A percentile compares a stretch with the other conserved stretches of the same genome.
Conservation (phyloP, 2,113 vertebrate genomes). For the Brachionichthys hirsutus region DNA sequence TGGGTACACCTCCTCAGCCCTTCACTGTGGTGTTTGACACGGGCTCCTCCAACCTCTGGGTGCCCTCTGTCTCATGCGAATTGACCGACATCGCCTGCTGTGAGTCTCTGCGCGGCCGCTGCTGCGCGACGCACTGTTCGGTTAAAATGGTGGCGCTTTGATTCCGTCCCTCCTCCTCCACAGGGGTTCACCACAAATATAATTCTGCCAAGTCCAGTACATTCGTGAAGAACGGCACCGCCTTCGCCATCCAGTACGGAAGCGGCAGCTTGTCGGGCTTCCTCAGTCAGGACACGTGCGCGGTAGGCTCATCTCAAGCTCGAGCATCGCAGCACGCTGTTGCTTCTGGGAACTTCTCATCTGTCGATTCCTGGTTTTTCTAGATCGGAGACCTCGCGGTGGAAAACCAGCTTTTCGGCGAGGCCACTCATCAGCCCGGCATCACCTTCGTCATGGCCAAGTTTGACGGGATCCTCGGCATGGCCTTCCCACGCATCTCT, state of each 20-base stretch:
- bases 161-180: not conserved
- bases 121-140: too few species aligned
- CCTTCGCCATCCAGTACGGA: constrained; percentile 91
- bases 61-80: constrained; percentile 88
- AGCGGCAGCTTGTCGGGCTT: constrained; percentile 91
- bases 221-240: constrained; percentile 87
- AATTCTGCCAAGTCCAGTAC: constrained; percentile 86
- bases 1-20: constrained; percentile 86
- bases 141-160: not conserved
- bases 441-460: constrained; percentile 89
- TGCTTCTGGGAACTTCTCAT: not conserved
- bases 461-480: constrained; percentile 94
- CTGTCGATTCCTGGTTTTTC: not conserved
- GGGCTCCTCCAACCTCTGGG: constrained; percentile 97
- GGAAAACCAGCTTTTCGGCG: constrained; percentile 84
- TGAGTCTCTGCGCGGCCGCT: constrained; percentile 40
- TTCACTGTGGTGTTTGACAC: constrained; percentile 97
- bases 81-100: constrained; percentile 87
- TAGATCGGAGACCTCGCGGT: constrained; percentile 77
- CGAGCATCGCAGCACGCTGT: not conserved
- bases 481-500: constrained; percentile 87
- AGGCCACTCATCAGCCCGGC: constrained; percentile 92
- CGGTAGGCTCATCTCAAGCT: constrained; percentile 44
- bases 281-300: constrained; percentile 86
- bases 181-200: constrained; percentile 92